phyloP scores from a whole-genome alignment of 1,140 invertebrate species.

The Calephelis virginiensis region DNA sequence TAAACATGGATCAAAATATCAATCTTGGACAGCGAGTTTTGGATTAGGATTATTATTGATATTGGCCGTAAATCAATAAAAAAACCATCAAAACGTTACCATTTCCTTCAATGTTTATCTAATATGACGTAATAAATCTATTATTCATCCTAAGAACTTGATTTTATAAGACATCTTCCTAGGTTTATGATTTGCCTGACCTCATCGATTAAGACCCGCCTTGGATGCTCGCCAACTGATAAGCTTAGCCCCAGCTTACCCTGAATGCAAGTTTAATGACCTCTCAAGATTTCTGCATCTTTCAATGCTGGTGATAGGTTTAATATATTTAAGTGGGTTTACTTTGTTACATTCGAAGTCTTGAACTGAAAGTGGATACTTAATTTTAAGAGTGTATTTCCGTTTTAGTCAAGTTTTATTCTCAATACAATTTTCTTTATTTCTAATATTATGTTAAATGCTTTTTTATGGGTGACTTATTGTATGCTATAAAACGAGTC shows the following conservation, averaged over 20 bases:
- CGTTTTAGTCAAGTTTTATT: conserved; percentile 1
- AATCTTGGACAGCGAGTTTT: too few relatives aligned
- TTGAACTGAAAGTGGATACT: conserved; percentile 14
- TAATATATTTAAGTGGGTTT: conserved; percentile 27
- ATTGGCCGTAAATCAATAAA: too few relatives aligned
- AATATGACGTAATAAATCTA: not conserved
- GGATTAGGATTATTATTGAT: too few relatives aligned
- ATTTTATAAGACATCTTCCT: conserved; percentile 32
- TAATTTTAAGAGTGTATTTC: conserved; percentile 8
- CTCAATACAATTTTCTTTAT: not conserved
- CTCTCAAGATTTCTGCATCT: conserved; percentile 56
- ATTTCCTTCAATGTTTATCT: too few relatives aligned
- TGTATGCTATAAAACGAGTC: too few relatives aligned
- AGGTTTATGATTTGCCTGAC: conserved; percentile 50
- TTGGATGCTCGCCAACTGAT: conserved; percentile 60
- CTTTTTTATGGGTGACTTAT: too few relatives aligned
- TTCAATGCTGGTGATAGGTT: conserved; percentile 35
- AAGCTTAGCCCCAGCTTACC: conserved; percentile 51
- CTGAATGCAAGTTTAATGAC: conserved; percentile 60
- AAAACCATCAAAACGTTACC: too few relatives aligned
- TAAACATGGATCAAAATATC: too few relatives aligned
- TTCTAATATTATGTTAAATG: too few relatives aligned
- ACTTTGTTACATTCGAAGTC: conserved; percentile 15
- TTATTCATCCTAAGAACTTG: not conserved
- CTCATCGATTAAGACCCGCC: conserved; percentile 56